phyloP scores from a whole-genome alignment of 2,113 vertebrate genomes.

The Sturnira hondurensis region DNA sequence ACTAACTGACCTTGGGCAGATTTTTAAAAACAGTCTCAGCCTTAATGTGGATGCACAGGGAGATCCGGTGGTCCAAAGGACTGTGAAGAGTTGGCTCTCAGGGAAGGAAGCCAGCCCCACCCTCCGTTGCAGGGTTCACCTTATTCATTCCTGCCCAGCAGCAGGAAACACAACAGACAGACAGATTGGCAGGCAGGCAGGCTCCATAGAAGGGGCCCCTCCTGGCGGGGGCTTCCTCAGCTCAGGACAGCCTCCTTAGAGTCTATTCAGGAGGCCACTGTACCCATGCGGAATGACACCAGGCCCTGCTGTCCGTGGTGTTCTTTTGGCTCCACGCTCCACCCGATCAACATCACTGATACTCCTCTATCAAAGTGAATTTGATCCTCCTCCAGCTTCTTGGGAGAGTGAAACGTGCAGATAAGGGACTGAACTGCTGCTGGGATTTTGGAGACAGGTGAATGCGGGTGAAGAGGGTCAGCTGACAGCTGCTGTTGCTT shows the following conservation, averaged over 20 bases:
- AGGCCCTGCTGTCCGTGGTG: background rate
- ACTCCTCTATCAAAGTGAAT: slow-evolving; percentile 18
- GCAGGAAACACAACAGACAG: background rate
- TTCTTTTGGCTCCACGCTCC: background rate
- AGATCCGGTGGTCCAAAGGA: background rate
- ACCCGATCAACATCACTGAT: background rate
- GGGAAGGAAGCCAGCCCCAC: background rate
- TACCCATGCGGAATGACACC: background rate
- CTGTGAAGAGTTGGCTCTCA: background rate
- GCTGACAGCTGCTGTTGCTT: background rate
- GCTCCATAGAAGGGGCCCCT: background rate
- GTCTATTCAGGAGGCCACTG: fast-evolving
- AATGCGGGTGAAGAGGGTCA: slow-evolving; percentile 54
- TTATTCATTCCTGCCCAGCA: background rate
- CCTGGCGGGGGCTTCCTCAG: background rate
- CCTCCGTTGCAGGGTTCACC: background rate
- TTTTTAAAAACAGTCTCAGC: background rate
- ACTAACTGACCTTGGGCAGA: background rate
- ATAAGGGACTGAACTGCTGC: slow-evolving; percentile 49
- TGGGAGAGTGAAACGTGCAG: background rate
- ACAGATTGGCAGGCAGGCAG: background rate
- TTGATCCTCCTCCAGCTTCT: background rate
- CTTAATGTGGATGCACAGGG: fast-evolving
- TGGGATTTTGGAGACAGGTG: slow-evolving; percentile 50
- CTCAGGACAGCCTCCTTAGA: fast-evolving